Evolutionary conservation across 2,797 vertebrate genomes (phyloP).

Genomic region (Pampus argenteus): DNA sequence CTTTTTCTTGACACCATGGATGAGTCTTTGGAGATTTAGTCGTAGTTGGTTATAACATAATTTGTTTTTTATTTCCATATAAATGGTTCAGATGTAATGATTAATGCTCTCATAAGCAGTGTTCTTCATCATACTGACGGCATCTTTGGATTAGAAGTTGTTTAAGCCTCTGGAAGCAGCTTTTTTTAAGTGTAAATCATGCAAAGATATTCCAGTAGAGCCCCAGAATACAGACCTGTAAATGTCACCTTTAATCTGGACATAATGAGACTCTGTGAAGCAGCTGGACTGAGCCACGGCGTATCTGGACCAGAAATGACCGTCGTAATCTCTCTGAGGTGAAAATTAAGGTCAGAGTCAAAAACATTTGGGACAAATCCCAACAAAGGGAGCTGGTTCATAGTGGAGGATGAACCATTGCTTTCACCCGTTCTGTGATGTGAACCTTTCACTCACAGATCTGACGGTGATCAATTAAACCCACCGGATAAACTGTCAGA

Average conservation of each 20-base stretch:
- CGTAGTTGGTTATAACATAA: too few species aligned
- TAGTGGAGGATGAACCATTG: not conserved
- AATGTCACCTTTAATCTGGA: not conserved
- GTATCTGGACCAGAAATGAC: not conserved
- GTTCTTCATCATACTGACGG: too few species aligned
- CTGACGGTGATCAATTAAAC: not conserved
- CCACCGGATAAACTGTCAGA: slow-evolving; percentile 1
- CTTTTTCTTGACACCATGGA: too few species aligned
- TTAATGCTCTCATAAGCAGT: not conserved
- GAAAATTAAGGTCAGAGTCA: not conserved
- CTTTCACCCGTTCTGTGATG: slow-evolving; percentile 4
- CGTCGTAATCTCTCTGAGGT: not conserved
- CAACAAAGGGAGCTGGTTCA: not conserved
- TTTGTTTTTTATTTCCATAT: too few species aligned
- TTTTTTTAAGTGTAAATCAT: not conserved
- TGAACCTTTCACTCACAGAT: slow-evolving; percentile 1
- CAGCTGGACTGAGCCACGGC: slow-evolving; percentile 4
- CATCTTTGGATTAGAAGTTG: too few species aligned
- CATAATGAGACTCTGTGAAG: not conserved
- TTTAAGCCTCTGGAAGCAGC: too few species aligned
- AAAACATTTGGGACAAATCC: not conserved
- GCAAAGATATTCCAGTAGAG: not conserved
- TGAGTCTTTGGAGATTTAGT: too few species aligned
- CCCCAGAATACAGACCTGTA: not conserved
- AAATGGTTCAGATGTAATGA: not conserved